Evolutionary conservation across 2,888 invertebrate species (phyloP).

Genomic region (Ommatoiulus sabulosus): DNA sequence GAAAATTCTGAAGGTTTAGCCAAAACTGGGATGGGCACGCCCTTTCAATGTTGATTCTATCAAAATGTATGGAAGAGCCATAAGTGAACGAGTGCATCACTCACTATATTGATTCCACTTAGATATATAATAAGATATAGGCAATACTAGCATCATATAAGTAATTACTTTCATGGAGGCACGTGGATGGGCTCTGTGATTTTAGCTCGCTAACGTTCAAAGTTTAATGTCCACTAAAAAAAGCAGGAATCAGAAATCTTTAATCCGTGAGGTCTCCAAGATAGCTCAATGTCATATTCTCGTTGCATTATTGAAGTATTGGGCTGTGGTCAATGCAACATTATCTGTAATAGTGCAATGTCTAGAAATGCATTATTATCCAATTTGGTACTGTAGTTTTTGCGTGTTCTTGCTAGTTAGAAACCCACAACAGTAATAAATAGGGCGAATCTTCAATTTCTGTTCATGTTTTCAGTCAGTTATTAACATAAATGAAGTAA

Average conservation of each 20-base stretch:
- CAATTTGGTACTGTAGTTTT: too few relatives aligned
- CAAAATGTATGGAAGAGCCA: slow-evolving; percentile 45
- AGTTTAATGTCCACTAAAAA: neutral
- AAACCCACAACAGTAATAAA: too few relatives aligned
- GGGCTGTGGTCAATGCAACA: too few relatives aligned
- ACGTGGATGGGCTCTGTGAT: slow-evolving; percentile 17
- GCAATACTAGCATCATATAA: slow-evolving; percentile 33
- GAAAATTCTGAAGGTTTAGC: slow-evolving; percentile 41
- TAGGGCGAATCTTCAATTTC: too few relatives aligned
- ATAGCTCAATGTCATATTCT: too few relatives aligned
- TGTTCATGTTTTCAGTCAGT: too few relatives aligned
- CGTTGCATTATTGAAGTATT: too few relatives aligned
- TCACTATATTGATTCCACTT: slow-evolving; percentile 48
- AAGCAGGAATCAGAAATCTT: neutral
- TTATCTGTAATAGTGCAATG: too few relatives aligned
- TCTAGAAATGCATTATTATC: too few relatives aligned
- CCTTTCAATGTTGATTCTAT: slow-evolving; percentile 41
- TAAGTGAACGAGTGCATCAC: slow-evolving; percentile 48
- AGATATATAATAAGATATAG: slow-evolving; percentile 46
- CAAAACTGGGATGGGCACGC: slow-evolving; percentile 37
- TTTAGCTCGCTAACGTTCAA: neutral
- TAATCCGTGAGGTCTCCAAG: too few relatives aligned
- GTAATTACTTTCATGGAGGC: slow-evolving; percentile 41
- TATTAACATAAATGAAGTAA: too few relatives aligned
- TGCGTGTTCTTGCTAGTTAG: too few relatives aligned